Percentiles rank a stretch among this genome's conserved stretches.
Conservation (phyloP, 2,888 invertebrate genomes). For the Drosophila recens region DNA sequence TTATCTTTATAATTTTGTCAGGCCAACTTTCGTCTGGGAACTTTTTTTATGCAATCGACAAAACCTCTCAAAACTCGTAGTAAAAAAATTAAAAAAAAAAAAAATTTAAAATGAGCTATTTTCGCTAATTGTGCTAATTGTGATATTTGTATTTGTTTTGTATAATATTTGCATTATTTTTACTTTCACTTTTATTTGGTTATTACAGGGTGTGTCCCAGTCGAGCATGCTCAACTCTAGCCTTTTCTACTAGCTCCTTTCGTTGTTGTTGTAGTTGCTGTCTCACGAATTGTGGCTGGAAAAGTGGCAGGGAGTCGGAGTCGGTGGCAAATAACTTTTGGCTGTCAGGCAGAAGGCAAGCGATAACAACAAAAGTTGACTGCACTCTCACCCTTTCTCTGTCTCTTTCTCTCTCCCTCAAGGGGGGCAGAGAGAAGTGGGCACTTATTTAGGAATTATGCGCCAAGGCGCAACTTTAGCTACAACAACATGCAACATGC, state of each 20-base stretch:
- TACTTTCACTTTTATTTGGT: too few species aligned
- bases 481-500: slow-evolving; percentile 19
- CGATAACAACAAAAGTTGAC: slow-evolving; percentile 73
- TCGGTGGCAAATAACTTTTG: slow-evolving; percentile 47
- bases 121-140: too few species aligned
- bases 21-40: too few species aligned
- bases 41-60: too few species aligned
- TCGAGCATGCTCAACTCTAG: not conserved
- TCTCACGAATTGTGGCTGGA: slow-evolving; percentile 16
- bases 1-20: too few species aligned
- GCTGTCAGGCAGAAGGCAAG: slow-evolving; percentile 49
- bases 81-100: too few species aligned
- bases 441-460: slow-evolving; percentile 72
- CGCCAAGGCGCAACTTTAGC: slow-evolving; percentile 60
- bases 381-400: slow-evolving; percentile 36
- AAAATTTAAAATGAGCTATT: too few species aligned
- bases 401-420: not conserved
- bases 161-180: too few species aligned
- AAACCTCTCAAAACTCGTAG: too few species aligned
- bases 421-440: not conserved
- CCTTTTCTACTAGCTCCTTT: not conserved
- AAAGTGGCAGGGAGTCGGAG: not conserved
- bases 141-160: too few species aligned
- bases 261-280: not conserved
- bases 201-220: not conserved